Evolutionary conservation across 2,797 vertebrate species (phyloP), one percentile per base, ranked within the genome.

Genomic region (Eupleurogrammus muticus): DNA sequence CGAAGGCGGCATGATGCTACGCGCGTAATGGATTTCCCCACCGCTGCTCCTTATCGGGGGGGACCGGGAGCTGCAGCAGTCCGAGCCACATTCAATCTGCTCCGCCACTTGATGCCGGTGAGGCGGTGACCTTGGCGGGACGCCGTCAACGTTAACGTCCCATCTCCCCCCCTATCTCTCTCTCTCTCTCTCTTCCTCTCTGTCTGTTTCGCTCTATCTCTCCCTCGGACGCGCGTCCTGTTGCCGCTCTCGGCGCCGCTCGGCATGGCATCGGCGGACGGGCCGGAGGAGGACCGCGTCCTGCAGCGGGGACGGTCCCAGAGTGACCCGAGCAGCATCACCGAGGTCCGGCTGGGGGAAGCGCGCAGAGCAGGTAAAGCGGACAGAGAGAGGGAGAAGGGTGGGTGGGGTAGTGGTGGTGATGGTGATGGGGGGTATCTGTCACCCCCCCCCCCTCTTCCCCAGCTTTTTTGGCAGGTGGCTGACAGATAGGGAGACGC

Each of bases 241-340:
- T n/a, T n/a, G 28, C 28, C 28, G 28, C 28, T 28, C 6, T 28
- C 28, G 28, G n/a, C 6, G 28, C 6, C 28, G 1, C 21, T 63
- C 87, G 83, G 73, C 93, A 98, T 99, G 97, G 96, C 96, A 90
- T 93, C 96, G 68, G 93, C 95, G 44, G 92, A 95, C 88, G 96
- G 92, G 87, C 84, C 88, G 77, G 94, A 94, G 16, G 94, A 95
- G 66, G 92, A 94, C 70, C 94, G 96, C 82, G 92, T 96, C 83
- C 82, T 94, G 92, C 95, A 95, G 89, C 91, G 97, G 89, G 96
- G 94, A 78, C 94, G 97, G 91, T 98, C 97, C 77, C 95, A 95
- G 91, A 99, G 97, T 91, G 96, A 98, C 95, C 97, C 97, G 85
- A 98, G 94, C 95, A 97, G 93, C 95, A 95, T 96, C 95, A 94